These are phyloP conservation scores for Drosophila anomelani DNA, from an alignment of 2,888 invertebrate species.

Conservation along the genomic window DNA sequence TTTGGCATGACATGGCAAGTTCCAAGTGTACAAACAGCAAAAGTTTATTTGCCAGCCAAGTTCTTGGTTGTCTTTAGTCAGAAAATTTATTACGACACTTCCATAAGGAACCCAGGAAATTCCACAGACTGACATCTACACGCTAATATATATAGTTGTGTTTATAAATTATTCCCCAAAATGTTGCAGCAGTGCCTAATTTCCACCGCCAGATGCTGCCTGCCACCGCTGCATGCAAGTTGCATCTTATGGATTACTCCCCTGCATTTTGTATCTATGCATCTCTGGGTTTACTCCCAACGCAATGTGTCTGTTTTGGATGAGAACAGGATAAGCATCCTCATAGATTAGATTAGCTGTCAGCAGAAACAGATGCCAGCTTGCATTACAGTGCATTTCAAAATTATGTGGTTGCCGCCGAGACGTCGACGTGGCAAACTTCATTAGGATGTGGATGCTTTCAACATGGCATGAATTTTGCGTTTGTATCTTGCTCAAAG, in stretches of 20 bases:
- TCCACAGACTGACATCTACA: conserved; percentile 16
- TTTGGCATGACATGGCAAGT: conserved; percentile 39
- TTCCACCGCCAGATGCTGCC: conserved; percentile 17
- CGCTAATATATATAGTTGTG: conserved; percentile 10
- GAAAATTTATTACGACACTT: conserved; percentile 43
- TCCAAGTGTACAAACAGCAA: conserved; percentile 41
- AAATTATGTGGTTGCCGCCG: conserved; percentile 21
- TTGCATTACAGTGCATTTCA: conserved; percentile 7
- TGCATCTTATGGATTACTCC: not conserved
- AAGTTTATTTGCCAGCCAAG: conserved; percentile 35
- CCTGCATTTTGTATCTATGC: not conserved
- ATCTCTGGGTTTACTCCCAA: conserved; percentile 5
- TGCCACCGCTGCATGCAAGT: not conserved
- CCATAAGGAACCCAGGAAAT: conserved; percentile 17
- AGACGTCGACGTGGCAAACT: conserved; percentile 13
- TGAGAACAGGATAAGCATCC: conserved; percentile 36
- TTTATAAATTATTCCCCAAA: conserved; percentile 26
- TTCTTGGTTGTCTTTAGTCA: conserved; percentile 33
- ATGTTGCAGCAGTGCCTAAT: conserved; percentile 34
- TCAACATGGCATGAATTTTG: not conserved
- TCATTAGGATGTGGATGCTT: conserved; percentile 10
- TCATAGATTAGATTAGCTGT: conserved; percentile 39
- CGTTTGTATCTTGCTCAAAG: conserved; percentile 4
- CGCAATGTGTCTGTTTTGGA: conserved; percentile 8
- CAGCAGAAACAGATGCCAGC: conserved; percentile 34